Conservation (phyloP, 2,888 invertebrate species). For the Diogma glabrata region DNA sequence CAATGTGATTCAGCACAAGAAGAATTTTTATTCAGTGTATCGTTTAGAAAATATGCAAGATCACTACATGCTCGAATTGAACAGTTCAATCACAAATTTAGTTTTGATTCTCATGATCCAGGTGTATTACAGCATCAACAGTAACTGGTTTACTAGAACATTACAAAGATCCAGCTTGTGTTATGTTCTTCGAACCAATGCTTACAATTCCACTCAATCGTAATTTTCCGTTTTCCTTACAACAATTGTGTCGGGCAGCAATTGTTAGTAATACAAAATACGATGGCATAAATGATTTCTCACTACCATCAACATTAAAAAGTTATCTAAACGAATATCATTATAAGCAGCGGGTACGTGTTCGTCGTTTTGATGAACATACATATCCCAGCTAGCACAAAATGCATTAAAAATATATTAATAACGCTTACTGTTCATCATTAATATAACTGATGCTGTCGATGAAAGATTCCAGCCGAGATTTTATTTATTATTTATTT, state of each 20-base stretch:
- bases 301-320: slow-evolving; percentile 76
- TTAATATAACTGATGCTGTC: no score
- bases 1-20: slow-evolving; percentile 94
- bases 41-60: slow-evolving; percentile 89
- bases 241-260: slow-evolving; percentile 79
- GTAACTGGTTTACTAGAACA: slow-evolving; percentile 56
- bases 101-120: slow-evolving; percentile 97
- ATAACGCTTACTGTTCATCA: no score
- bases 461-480: no score
- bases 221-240: slow-evolving; percentile 75
- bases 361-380: slow-evolving; percentile 61
- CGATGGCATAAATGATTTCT: slow-evolving; percentile 77
- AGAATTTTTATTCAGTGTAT: slow-evolving; percentile 93
- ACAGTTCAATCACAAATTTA: slow-evolving; percentile 40
- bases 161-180: slow-evolving; percentile 81
- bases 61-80: slow-evolving; percentile 95
- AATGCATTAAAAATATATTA: no score
- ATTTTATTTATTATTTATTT: no score
- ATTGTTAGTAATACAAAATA: slow-evolving; percentile 77
- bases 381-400: no score
- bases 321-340: slow-evolving; percentile 93
- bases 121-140: slow-evolving; percentile 83
- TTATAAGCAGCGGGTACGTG: slow-evolving; percentile 81
- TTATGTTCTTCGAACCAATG: slow-evolving; percentile 99
- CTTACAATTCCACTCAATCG: slow-evolving; percentile 85